Evolutionary conservation across 2,888 invertebrate genomes (phyloP).

Genomic region (Metellina segmentata): DNA sequence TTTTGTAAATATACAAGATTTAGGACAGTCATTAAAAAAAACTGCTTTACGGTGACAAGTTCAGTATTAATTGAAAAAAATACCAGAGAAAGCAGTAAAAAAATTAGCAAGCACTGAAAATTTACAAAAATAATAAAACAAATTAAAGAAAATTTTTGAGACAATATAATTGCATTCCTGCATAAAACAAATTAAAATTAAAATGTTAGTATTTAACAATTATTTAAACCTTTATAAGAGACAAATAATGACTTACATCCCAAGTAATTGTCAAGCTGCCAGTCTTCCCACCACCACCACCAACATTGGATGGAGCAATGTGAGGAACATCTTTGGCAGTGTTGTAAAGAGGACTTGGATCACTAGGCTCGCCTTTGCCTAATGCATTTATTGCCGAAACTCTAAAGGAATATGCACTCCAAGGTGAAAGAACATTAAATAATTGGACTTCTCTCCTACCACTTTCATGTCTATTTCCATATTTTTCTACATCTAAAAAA

Average conservation of each 20-base stretch:
- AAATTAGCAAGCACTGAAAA: too few species aligned
- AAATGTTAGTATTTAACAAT: neutral
- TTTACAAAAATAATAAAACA: neutral
- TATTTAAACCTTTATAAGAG: neutral
- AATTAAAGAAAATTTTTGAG: neutral
- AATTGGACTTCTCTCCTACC: conserved; percentile 73
- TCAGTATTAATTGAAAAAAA: neutral
- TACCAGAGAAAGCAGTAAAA: too few species aligned
- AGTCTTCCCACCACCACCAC: conserved; percentile 97
- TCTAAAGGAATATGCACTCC: conserved; percentile 94
- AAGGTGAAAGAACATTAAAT: conserved; percentile 86
- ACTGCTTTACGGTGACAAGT: neutral
- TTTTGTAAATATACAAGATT: neutral
- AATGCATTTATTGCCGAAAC: conserved; percentile 92
- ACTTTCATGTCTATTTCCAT: conserved; percentile 50
- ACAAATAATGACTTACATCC: conserved; percentile 82
- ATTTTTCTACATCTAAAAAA: conserved; percentile 64
- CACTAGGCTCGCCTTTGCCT: conserved; percentile 90
- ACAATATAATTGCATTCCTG: neutral
- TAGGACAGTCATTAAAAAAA: neutral
- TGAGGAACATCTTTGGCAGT: conserved; percentile 91
- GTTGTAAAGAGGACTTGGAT: conserved; percentile 92
- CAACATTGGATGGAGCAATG: conserved; percentile 88
- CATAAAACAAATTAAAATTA: neutral
- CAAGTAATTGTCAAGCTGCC: conserved; percentile 96